Evolutionary conservation across 2,888 invertebrate species (phyloP).

Genomic region (Rhorus exstirpatorius): DNA sequence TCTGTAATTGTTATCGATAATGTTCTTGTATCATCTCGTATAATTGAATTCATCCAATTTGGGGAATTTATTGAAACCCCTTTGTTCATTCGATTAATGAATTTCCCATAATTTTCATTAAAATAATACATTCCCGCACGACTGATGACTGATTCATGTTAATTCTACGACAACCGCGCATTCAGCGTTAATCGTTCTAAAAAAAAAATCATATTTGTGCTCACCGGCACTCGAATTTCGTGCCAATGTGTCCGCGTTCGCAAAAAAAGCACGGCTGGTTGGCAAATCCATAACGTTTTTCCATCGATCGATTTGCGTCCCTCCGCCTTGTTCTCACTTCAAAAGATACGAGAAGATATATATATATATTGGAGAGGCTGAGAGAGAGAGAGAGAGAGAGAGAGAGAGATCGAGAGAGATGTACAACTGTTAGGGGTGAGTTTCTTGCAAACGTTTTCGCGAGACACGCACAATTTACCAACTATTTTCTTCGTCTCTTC

Average conservation of each 20-base stretch:
- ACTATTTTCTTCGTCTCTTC: constrained; percentile 44
- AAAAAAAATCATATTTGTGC: neutral
- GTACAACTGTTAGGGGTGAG: constrained; percentile 42
- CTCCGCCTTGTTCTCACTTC: constrained; percentile 41
- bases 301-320: constrained; percentile 51
- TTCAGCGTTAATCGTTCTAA: too few relatives aligned
- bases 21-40: too few relatives aligned
- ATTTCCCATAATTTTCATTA: too few relatives aligned
- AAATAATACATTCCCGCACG: too few relatives aligned
- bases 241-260: constrained; percentile 1
- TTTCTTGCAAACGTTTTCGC: constrained; percentile 47
- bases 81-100: too few relatives aligned
- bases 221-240: neutral
- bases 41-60: neutral
- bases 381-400: constrained; percentile 9
- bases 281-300: constrained; percentile 57
- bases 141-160: too few relatives aligned
- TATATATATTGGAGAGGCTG: constrained; percentile 3
- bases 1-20: too few relatives aligned
- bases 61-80: too few relatives aligned
- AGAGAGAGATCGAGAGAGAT: constrained; percentile 30
- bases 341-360: constrained; percentile 50
- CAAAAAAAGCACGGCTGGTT: constrained; percentile 12
- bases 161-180: too few relatives aligned
- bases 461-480: constrained; percentile 35